phyloP scores from a whole-genome alignment of 2,797 vertebrate species.

The Bradypodion ventrale region DNA sequence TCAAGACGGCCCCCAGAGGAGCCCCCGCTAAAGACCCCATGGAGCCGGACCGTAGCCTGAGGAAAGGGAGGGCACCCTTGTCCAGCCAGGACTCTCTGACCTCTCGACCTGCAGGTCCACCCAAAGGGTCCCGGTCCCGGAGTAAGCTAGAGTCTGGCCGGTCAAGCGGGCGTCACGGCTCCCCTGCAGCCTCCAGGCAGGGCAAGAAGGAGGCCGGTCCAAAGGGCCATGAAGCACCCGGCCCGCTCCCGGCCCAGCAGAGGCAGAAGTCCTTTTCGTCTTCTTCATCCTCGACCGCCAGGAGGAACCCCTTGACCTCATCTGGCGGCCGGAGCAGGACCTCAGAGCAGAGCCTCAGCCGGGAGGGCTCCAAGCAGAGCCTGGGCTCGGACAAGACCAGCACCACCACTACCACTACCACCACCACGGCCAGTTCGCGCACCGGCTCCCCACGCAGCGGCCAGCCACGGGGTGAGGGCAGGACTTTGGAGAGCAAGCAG shows the following conservation, averaged over 20 bases:
- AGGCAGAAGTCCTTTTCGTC: conserved; percentile 79
- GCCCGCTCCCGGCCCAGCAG: conserved; percentile 53
- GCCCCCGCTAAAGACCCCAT: conserved; percentile 72
- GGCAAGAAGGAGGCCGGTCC: conserved; percentile 78
- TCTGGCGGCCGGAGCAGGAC: conserved; percentile 75
- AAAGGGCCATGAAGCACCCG: conserved; percentile 59
- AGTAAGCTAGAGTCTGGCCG: conserved; percentile 81
- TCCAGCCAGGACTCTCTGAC: conserved; percentile 76
- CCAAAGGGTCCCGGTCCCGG: conserved; percentile 82
- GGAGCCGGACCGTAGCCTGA: conserved; percentile 82
- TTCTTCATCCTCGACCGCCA: conserved; percentile 75
- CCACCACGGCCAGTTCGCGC: conserved; percentile 66
- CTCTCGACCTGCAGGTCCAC: conserved; percentile 77
- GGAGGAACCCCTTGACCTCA: conserved; percentile 68
- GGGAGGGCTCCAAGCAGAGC: conserved; percentile 87
- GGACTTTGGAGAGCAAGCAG: conserved; percentile 75
- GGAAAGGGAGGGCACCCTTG: conserved; percentile 82
- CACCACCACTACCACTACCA: conserved; percentile 53
- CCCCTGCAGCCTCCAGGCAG: conserved; percentile 76
- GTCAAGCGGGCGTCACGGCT: conserved; percentile 76
- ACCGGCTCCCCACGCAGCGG: conserved; percentile 74
- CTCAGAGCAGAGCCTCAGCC: conserved; percentile 85
- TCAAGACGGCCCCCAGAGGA: conserved; percentile 78
- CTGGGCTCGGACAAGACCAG: conserved; percentile 80
- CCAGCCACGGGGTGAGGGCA: conserved; percentile 73